These are phyloP conservation scores for Cervus canadensis DNA, from an alignment of 2,113 vertebrate genomes.

Conservation along the genomic window DNA sequence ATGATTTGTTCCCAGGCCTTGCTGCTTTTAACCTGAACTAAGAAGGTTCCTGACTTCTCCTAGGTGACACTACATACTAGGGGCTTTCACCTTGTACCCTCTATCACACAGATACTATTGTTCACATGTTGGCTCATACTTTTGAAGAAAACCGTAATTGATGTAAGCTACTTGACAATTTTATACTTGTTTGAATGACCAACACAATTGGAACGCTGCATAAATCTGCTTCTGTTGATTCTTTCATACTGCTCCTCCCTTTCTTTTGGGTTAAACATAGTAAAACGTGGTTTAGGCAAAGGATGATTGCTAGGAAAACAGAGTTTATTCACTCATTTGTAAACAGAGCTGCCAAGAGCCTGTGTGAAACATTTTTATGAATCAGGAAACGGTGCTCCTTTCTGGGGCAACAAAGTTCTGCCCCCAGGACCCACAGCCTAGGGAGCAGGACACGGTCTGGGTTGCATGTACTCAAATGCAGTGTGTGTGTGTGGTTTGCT, in stretches of 20 bases:
- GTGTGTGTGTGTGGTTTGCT: too few relatives aligned
- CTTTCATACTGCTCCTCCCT: not conserved
- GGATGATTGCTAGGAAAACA: not conserved
- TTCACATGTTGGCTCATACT: not conserved
- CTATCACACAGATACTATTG: not conserved
- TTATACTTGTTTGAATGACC: not conserved
- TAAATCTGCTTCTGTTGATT: not conserved
- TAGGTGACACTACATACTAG: too few relatives aligned
- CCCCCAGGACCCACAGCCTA: not conserved
- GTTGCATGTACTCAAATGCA: accelerated
- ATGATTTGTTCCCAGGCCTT: not conserved
- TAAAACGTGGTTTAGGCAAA: not conserved
- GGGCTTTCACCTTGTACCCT: not conserved
- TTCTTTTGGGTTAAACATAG: not conserved
- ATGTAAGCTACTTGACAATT: not conserved
- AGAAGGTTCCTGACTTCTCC: not conserved
- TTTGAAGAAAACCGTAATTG: not conserved
- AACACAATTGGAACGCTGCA: not conserved
- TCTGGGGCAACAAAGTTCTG: not conserved
- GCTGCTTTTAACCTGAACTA: not conserved
- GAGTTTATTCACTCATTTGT: not conserved
- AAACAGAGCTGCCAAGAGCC: not conserved
- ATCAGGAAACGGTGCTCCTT: not conserved
- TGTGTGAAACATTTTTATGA: accelerated
- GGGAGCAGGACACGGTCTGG: not conserved